Percentiles rank a stretch among this genome's conserved stretches.
Evolutionary conservation across 2,113 vertebrate species (phyloP).

Genomic region (Mus musculus): DNA sequence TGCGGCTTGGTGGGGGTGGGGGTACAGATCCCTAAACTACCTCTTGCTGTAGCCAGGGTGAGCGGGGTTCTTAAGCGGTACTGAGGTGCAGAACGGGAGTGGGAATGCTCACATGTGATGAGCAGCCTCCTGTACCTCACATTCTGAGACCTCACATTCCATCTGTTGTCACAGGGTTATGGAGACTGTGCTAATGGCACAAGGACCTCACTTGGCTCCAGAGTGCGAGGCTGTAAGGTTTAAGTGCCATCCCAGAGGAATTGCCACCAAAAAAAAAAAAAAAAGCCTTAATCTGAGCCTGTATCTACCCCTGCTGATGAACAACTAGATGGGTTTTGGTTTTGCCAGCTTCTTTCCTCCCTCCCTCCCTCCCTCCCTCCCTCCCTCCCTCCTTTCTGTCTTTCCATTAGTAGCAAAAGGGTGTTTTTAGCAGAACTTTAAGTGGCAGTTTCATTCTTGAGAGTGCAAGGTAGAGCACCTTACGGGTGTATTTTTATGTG

Average conservation of each 20-base stretch:
- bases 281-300: constrained; percentile 64
- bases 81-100: background rate
- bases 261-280: background rate
- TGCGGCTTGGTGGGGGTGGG: constrained; percentile 74
- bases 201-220: constrained; percentile 14
- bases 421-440: background rate
- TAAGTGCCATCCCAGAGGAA: constrained; percentile 42
- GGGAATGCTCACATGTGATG: background rate
- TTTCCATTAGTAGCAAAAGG: background rate
- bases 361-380: background rate
- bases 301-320: background rate
- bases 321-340: constrained; percentile 31
- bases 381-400: background rate
- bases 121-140: background rate
- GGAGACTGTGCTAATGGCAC: background rate
- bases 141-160: constrained; percentile 3
- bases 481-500: constrained; percentile 59
- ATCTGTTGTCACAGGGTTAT: background rate
- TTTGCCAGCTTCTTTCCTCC: background rate
- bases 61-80: constrained; percentile 20
- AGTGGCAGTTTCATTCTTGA: background rate
- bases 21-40: constrained; percentile 81
- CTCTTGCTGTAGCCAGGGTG: constrained; percentile 79
- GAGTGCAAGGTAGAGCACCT: constrained; percentile 34
- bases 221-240: background rate